Percentiles rank a stretch among this genome's conserved stretches.
phyloP scores from a whole-genome alignment of 2,113 vertebrate species.

The Corythornis vintsioides region DNA sequence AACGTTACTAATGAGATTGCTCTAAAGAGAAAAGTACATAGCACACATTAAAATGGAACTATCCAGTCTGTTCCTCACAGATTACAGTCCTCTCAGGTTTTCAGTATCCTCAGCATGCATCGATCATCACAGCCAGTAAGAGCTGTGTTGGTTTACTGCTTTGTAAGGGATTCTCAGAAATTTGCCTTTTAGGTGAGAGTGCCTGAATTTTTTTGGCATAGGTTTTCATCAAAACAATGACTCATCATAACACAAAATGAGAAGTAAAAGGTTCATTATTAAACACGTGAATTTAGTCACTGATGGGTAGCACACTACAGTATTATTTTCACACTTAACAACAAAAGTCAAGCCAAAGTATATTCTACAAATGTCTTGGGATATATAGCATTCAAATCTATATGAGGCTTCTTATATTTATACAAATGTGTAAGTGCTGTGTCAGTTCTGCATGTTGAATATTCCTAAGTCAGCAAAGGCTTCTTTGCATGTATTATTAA shows the following conservation, averaged over 20 bases:
- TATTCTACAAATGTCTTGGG: not conserved
- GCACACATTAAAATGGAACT: not conserved
- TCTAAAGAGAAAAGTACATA: not conserved
- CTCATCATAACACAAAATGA: not conserved
- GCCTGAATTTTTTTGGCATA: not conserved
- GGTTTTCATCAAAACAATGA: conserved; percentile 14
- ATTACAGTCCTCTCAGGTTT: not conserved
- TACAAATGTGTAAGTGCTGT: not conserved
- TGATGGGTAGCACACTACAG: not conserved
- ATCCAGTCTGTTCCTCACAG: not conserved
- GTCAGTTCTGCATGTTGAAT: not conserved
- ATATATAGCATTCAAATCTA: not conserved
- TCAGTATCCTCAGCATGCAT: not conserved
- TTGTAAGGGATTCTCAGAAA: not conserved
- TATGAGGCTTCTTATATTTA: not conserved
- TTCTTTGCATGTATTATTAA: not conserved
- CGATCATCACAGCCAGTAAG: not conserved
- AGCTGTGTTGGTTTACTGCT: not conserved
- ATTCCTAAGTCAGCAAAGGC: not conserved
- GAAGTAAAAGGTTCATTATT: not conserved
- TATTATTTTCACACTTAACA: not conserved
- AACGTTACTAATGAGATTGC: not conserved
- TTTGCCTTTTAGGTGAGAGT: not conserved
- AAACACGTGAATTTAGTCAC: not conserved
- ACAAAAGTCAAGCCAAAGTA: not conserved